Evolutionary conservation across 2,113 vertebrate genomes (phyloP), one percentile per base, ranked within the genome.

Genomic region (Tragulus kanchil): DNA sequence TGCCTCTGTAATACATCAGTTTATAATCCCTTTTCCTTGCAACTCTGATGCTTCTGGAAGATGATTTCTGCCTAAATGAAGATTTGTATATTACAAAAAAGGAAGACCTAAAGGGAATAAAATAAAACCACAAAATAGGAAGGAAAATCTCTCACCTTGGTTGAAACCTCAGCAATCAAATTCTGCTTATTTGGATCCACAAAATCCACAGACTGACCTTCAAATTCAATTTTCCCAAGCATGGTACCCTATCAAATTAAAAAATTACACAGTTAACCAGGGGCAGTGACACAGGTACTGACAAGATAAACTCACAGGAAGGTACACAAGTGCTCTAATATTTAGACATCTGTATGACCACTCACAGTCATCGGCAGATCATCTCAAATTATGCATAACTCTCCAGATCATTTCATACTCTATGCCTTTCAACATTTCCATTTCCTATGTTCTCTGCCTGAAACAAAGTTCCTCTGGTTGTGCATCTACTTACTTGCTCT

Each of bases 161-260:
- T 99, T 96, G 99, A 99, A 97, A 99, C 99, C 95, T 99, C 99
- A 65, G 99, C 99, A 97, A 99, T 98, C 86, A 99, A 98, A 97
- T 99, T 99, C 93, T 98, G 98, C 65, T 99, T 98, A 96, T 99
- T 99, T 94, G 99, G 99, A 97, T 99, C 99, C 91, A 97, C 96
- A 96, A 99, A 99, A 84, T 99, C 99, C 92, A 99, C 97, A 2
- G 99, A 98, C 9, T 99, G 99, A 71, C 99, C 99, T 94, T 99
- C 99, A 99, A 99, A 99, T 98, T 99, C 99, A 97, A 99, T 99
- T 98, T 99, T 99, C 31, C 99, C 99, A 97, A 99, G 99, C 93
- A 99, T 97, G 0, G 99, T 99, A 42, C 99, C 99, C 99, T 99
- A 97, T 96, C 97, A 81, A 98, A 97, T 97, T 90, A 69, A 50